These are phyloP conservation scores for Netta rufina DNA, from an alignment of 2,797 vertebrate species.

Conservation along the genomic window DNA sequence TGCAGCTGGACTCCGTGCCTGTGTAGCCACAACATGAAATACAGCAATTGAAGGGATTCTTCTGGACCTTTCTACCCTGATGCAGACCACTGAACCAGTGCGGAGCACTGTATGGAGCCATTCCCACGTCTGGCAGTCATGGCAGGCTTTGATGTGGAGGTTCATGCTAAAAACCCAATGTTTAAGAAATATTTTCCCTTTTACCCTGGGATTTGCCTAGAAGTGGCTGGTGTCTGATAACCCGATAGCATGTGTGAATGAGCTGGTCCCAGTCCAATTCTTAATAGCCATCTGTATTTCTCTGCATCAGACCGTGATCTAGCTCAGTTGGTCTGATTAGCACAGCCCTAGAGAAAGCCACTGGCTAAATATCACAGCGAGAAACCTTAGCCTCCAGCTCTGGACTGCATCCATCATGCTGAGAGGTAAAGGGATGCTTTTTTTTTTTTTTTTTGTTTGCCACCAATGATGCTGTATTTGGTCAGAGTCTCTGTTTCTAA, in stretches of 20 bases:
- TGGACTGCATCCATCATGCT: not conserved
- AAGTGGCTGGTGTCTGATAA: conserved; percentile 1
- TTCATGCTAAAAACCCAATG: not conserved
- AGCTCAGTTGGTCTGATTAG: conserved; percentile 38
- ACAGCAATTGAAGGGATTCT: not conserved
- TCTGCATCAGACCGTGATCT: not conserved
- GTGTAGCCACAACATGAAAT: not conserved
- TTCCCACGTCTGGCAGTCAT: fast-evolving
- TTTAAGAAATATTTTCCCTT: not conserved
- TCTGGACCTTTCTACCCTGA: not conserved
- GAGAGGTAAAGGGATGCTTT: not conserved
- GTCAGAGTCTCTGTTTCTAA: not conserved
- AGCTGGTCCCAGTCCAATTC: conserved; percentile 45
- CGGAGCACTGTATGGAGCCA: fast-evolving
- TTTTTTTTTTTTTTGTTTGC: not conserved
- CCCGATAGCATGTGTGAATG: conserved; percentile 42
- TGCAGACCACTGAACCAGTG: not conserved
- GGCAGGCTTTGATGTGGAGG: not conserved
- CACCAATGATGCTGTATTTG: not conserved
- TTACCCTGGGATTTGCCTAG: not conserved
- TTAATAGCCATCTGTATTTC: conserved; percentile 64
- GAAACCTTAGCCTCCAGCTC: not conserved
- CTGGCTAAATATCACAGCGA: conserved; percentile 30
- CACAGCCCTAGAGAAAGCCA: conserved; percentile 1
- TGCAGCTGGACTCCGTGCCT: not conserved